Conservation (phyloP, 2,797 vertebrate species). For the Pangasius djambal region DNA sequence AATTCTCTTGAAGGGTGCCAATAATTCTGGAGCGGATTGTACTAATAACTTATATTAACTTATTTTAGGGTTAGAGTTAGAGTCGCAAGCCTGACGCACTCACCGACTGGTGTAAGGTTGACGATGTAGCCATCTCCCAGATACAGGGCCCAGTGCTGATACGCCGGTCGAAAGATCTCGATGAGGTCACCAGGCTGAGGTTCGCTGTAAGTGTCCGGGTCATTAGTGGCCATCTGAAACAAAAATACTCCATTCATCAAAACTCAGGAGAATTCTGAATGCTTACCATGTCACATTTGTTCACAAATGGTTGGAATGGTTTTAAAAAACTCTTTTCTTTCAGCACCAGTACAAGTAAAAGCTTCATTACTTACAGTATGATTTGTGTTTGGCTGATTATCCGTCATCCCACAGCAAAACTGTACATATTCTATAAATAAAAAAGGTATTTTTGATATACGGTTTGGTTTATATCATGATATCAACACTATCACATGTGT, state of each 20-base stretch:
- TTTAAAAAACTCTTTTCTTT: not conserved
- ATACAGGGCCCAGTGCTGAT: slow-evolving; percentile 96
- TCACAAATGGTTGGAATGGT: too few relatives aligned
- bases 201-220: slow-evolving; percentile 73
- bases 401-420: slow-evolving; percentile 82
- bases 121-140: slow-evolving; percentile 92
- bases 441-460: not conserved
- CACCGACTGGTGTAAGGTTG: slow-evolving; percentile 88
- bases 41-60: not conserved
- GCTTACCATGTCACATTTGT: not conserved
- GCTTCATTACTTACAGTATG: slow-evolving; percentile 66
- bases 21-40: too few relatives aligned
- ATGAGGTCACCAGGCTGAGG: slow-evolving; percentile 92
- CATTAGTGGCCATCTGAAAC: slow-evolving; percentile 82
- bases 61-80: not conserved
- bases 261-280: slow-evolving; percentile 4
- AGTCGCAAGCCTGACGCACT: slow-evolving; percentile 57
- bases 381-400: slow-evolving; percentile 70
- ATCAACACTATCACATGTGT: slow-evolving; percentile 9
- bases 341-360: not conserved
- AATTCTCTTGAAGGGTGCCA: not conserved
- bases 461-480: not conserved
- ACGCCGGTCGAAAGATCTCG: slow-evolving; percentile 87
- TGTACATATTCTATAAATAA: slow-evolving; percentile 70
- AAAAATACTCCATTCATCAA: not conserved